Evolutionary conservation across 2,797 vertebrate genomes (phyloP).

Genomic region (Erpetoichthys calabaricus): DNA sequence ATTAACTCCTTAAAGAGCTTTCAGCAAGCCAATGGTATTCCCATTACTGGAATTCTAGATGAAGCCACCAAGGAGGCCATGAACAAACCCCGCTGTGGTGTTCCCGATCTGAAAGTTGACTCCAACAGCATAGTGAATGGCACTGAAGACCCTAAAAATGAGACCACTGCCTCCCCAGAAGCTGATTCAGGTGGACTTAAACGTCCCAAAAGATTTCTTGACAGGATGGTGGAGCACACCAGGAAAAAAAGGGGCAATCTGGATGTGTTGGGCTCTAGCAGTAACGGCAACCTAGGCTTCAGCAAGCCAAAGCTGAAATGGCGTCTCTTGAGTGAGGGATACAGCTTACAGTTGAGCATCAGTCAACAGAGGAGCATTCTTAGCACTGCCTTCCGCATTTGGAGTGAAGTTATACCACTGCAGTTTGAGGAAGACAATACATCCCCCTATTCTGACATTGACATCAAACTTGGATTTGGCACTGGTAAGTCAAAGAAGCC

Average conservation of each 20-base stretch:
- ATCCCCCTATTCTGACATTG: conserved; percentile 15
- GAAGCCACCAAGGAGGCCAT: conserved; percentile 16
- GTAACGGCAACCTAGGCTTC: conserved; percentile 7
- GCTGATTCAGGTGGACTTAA: neutral
- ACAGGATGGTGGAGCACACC: conserved; percentile 12
- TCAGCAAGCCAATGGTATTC: conserved; percentile 19
- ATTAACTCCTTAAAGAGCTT: conserved; percentile 17
- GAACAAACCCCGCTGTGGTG: conserved; percentile 22
- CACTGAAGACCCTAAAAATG: neutral
- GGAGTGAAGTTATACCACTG: conserved; percentile 22
- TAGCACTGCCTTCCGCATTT: conserved; percentile 20
- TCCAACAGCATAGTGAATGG: neutral
- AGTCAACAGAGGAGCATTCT: conserved; percentile 19
- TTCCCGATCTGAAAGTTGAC: conserved; percentile 16
- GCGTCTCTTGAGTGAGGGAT: conserved; percentile 21
- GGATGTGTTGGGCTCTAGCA: conserved; percentile 4
- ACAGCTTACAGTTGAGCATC: conserved; percentile 18
- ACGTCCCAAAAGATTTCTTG: conserved; percentile 14
- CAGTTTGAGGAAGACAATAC: conserved; percentile 20
- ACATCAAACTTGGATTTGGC: conserved; percentile 23
- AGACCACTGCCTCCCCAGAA: neutral
- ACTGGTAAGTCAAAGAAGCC: conserved; percentile 16
- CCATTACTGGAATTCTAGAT: conserved; percentile 19
- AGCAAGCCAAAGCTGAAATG: conserved; percentile 19
- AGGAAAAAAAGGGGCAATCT: conserved; percentile 13